Base-by-base conservation (phyloP, 2,113 vertebrate species). In the Malurus cyaneus region DNA sequence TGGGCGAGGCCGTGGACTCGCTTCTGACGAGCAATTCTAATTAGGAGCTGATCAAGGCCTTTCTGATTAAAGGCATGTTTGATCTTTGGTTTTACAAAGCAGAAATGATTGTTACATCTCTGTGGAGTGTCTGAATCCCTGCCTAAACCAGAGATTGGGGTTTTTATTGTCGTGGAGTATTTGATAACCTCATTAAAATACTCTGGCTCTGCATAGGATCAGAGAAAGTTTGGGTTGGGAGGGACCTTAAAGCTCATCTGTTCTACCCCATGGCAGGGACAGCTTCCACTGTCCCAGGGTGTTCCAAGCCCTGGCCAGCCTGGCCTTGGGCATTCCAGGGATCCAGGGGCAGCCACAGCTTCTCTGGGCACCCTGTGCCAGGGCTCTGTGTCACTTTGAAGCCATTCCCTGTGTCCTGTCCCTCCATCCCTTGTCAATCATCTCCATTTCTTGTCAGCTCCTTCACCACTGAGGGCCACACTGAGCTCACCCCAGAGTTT, bases 21-120 rank as follows among this genome's bases (percentile, higher is more conserved):
- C 21, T 67, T 92, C 21, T 60, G 70, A 89, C 39, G 9, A 85
- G 32, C 36, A 91, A 0, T 89, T 85, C 65, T 77, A 50, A 61
- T 82, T 62, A 61, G 74, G 66, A 69, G 8, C 54, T 57, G 50
- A 81, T 91, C 66, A 36, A 77, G 70, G 31, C 9, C 5, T 70
- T 88, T 70, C 73, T 94, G 78, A 88, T 92, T 57, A 80, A 94
- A 85, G 25, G 18, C 7, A 19, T 9, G 23, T 83, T 91, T 91
- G 78, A 86, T 93, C 81, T 83, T 47, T 70, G 84, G 20, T 52
- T 94, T 88, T 83, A 23, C 59, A 60, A 88, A 83, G 50, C 32
- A 86, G 44, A 80, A 70, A 32, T 14, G 23, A 59, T 86, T 66
- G 62, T 66, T 94, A 34, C 65, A 23, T 44, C 39, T 70, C 74